Conservation (phyloP, 2,888 invertebrate species). For the Platycheirus rosarum region DNA sequence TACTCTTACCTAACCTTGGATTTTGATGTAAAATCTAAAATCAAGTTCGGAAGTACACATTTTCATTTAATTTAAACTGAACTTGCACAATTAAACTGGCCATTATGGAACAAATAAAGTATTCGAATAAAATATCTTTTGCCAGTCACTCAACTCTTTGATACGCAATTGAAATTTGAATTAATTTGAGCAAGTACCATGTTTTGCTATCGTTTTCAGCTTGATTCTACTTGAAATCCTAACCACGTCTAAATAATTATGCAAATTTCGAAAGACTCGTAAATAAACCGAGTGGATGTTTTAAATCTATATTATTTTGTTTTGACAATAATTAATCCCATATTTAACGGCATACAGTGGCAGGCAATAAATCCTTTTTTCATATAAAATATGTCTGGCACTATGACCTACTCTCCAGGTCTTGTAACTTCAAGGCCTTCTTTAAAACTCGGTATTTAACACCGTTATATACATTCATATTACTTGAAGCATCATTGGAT, state of each 20-base stretch:
- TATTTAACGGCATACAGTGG: not conserved
- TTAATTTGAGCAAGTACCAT: constrained; percentile 18
- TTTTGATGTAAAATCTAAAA: too few relatives aligned
- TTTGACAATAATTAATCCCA: constrained; percentile 1
- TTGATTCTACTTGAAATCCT: constrained; percentile 5
- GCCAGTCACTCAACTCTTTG: constrained; percentile 18
- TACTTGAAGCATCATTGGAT: not conserved
- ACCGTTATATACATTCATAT: not conserved
- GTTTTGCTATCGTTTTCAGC: constrained; percentile 7
- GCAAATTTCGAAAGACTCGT: constrained; percentile 29
- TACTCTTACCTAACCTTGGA: too few relatives aligned
- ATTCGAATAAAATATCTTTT: not conserved
- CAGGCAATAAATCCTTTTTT: not conserved
- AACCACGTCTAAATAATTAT: constrained; percentile 44
- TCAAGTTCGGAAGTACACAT: too few relatives aligned
- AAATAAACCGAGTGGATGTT: constrained; percentile 7
- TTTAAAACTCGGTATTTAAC: not conserved
- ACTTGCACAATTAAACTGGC: not conserved
- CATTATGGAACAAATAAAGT: not conserved
- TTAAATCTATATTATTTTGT: constrained; percentile 10
- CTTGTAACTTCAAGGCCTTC: not conserved
- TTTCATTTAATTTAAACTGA: not conserved
- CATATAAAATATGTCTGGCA: not conserved
- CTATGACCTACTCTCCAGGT: constrained; percentile 2
- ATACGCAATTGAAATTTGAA: constrained; percentile 42